A percentile compares a stretch with the other conserved stretches of the same genome.
phyloP scores from a whole-genome alignment of 1,140 invertebrate species.

The Brachionus manjavacas region DNA sequence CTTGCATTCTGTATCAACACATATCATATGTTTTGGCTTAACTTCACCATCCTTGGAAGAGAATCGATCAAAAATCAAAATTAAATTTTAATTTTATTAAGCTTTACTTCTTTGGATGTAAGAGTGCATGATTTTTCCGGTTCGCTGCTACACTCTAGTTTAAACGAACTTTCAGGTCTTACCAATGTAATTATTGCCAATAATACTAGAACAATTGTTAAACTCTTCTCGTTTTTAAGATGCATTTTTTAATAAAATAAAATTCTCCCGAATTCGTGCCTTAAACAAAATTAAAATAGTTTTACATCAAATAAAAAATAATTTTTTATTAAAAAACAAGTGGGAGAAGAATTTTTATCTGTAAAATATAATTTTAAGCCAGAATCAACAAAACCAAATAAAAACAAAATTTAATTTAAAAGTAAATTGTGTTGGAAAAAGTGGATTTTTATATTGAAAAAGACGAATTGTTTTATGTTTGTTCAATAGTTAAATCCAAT shows the following conservation, averaged over 20 bases:
- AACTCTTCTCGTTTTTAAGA: background rate
- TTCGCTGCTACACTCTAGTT: background rate
- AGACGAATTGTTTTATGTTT: background rate
- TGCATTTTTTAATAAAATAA: slow-evolving; percentile 3
- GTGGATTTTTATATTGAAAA: background rate
- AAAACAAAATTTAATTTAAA: background rate
- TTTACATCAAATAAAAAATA: background rate
- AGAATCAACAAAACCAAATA: background rate
- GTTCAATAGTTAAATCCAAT: background rate
- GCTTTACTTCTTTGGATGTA: background rate
- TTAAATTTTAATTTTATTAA: background rate
- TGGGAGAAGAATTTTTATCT: background rate
- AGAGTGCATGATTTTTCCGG: background rate
- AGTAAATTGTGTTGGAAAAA: background rate
- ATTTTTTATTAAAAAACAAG: background rate
- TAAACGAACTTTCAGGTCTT: background rate
- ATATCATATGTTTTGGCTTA: slow-evolving; percentile 8
- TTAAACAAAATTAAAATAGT: background rate
- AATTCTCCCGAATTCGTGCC: background rate
- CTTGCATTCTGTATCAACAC: slow-evolving; percentile 22
- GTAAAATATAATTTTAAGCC: background rate
- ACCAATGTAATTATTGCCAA: background rate
- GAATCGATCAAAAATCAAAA: background rate
- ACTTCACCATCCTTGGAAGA: background rate
- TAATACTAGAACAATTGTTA: background rate